Conservation (phyloP, 2,888 invertebrate species). For the Acanthopleura granulata region DNA sequence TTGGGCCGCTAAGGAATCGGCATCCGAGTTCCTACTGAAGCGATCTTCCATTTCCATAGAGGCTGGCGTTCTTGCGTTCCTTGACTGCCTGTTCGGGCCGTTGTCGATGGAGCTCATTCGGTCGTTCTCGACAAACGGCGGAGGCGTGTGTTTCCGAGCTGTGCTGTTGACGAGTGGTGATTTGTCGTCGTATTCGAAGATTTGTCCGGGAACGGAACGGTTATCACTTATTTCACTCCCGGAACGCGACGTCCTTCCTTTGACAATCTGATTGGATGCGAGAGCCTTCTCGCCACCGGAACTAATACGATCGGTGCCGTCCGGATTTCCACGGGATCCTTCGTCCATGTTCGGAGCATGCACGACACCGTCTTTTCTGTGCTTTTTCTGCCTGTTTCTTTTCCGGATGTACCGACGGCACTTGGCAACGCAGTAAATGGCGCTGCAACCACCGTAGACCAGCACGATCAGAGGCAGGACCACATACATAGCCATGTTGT, state of each 20-base stretch:
- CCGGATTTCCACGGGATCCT: neutral
- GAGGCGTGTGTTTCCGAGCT: slow-evolving; percentile 13
- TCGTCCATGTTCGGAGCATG: neutral
- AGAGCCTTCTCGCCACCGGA: neutral
- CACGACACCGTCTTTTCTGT: neutral
- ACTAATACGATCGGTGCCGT: neutral
- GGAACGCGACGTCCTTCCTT: neutral
- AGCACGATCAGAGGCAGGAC: slow-evolving; percentile 48
- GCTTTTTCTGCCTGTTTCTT: slow-evolving; percentile 20
- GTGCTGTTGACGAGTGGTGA: neutral
- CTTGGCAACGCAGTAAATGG: slow-evolving; percentile 46
- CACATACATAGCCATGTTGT: slow-evolving; percentile 51
- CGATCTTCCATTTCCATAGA: neutral
- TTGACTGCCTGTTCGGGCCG: neutral
- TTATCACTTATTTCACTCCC: neutral
- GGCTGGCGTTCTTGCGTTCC: neutral
- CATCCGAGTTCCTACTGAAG: neutral
- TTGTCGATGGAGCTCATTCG: neutral
- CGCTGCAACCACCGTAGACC: slow-evolving; percentile 47
- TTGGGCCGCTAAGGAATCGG: neutral
- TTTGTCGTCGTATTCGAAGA: neutral
- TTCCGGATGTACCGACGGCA: slow-evolving; percentile 37
- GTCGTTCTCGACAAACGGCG: neutral
- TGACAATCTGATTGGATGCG: neutral
- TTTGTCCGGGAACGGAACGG: neutral